Conservation (phyloP, 2,888 invertebrate genomes). For the Mystacides longicornis region DNA sequence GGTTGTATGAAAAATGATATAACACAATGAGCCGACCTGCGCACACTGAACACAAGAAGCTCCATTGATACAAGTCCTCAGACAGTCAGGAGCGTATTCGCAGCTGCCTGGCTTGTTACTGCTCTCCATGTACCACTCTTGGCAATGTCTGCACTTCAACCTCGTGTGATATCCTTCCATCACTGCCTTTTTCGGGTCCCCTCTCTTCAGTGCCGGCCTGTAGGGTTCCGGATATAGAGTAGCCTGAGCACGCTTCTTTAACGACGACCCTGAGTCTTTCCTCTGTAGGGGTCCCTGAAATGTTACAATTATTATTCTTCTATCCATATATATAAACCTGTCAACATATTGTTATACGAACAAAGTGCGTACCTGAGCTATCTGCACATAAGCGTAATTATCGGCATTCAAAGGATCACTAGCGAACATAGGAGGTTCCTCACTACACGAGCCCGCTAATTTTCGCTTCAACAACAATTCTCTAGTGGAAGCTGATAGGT, state of each 20-base stretch:
- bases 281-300: constrained; percentile 14
- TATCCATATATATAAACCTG: neutral
- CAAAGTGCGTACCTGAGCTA: constrained; percentile 51
- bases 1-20: neutral
- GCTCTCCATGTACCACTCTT: constrained; percentile 74
- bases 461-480: constrained; percentile 26
- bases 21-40: constrained; percentile 36
- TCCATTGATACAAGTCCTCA: constrained; percentile 70
- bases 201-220: constrained; percentile 40
- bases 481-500: constrained; percentile 20
- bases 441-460: constrained; percentile 29
- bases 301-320: neutral
- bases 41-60: constrained; percentile 83
- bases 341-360: neutral
- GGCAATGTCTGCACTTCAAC: constrained; percentile 60
- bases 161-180: constrained; percentile 35
- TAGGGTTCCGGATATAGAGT: constrained; percentile 30
- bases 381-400: constrained; percentile 77
- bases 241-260: constrained; percentile 55
- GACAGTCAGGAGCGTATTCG: constrained; percentile 79
- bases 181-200: constrained; percentile 29
- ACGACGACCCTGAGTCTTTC: constrained; percentile 38
- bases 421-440: constrained; percentile 30
- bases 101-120: constrained; percentile 82
- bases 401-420: constrained; percentile 45